Conservation (phyloP, 92 coral and sea anemone genomes). For the Anthopleura xanthogrammica region DNA sequence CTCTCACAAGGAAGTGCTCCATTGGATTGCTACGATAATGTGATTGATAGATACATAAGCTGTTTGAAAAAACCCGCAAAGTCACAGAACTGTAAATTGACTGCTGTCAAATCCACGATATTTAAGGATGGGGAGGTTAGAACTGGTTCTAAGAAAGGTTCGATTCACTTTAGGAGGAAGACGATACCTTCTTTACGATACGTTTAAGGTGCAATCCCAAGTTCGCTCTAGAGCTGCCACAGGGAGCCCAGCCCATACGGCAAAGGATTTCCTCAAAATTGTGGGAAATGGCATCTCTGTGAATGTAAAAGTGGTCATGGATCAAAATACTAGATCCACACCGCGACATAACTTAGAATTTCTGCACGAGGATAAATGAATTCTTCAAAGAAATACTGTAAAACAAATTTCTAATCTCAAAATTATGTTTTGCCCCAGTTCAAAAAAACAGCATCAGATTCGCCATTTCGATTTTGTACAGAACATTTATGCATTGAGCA, state of each 20-base stretch:
- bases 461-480: neutral
- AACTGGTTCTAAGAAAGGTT: neutral
- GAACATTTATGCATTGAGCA: neutral
- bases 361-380: no score
- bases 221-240: no score
- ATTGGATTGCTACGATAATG: slow-evolving; percentile 57
- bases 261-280: no score
- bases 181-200: slow-evolving; percentile 1
- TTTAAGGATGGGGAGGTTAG: neutral
- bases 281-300: no score
- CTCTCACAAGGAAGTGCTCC: slow-evolving; percentile 83
- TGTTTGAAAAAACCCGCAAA: slow-evolving; percentile 51
- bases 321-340: no score
- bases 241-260: no score
- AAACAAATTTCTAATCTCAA: neutral
- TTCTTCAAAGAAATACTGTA: no score
- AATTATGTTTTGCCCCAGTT: neutral
- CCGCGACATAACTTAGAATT: no score
- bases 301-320: no score
- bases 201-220: neutral
- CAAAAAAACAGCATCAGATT: neutral
- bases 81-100: slow-evolving; percentile 51
- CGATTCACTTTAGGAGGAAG: neutral
- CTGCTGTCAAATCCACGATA: slow-evolving; percentile 4
- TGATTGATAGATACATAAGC: slow-evolving; percentile 63